These are phyloP conservation scores for Limnephilus lunatus DNA, from an alignment of 2,888 invertebrate genomes.

Conservation along the genomic window DNA sequence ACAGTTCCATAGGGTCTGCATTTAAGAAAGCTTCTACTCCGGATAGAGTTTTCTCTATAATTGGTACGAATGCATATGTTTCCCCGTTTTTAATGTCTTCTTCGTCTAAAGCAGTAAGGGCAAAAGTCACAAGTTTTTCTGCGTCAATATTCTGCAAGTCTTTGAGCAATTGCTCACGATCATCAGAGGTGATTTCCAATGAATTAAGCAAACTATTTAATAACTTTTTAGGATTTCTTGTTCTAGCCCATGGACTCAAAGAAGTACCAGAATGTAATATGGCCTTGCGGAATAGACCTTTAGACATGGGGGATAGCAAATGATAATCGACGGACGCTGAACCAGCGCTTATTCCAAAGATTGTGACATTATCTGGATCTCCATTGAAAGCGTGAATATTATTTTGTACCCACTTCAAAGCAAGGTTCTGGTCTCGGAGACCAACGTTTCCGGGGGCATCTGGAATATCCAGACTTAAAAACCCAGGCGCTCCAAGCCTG, in stretches of 20 bases:
- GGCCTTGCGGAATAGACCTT: slow-evolving; percentile 54
- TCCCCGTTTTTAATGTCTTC: background rate
- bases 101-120: background rate
- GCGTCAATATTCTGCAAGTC: slow-evolving; percentile 66
- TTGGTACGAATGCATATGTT: slow-evolving; percentile 69
- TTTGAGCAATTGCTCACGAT: slow-evolving; percentile 3
- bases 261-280: slow-evolving; percentile 57
- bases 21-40: slow-evolving; percentile 49
- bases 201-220: background rate
- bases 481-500: slow-evolving; percentile 67
- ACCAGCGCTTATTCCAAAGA: slow-evolving; percentile 61
- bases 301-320: slow-evolving; percentile 54
- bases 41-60: slow-evolving; percentile 55
- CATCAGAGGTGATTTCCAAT: background rate
- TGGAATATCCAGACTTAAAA: slow-evolving; percentile 57
- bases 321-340: slow-evolving; percentile 59
- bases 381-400: slow-evolving; percentile 58
- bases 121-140: slow-evolving; percentile 65
- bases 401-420: slow-evolving; percentile 56
- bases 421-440: slow-evolving; percentile 58
- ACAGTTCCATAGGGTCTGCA: slow-evolving; percentile 73
- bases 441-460: slow-evolving; percentile 56
- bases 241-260: slow-evolving; percentile 68
- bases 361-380: slow-evolving; percentile 55
- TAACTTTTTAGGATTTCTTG: slow-evolving; percentile 62